A percentile compares a stretch with the other conserved stretches of the same genome.
Evolutionary conservation across 2,888 invertebrate genomes (phyloP).

Genomic region (Synanthedon formicaeformis): DNA sequence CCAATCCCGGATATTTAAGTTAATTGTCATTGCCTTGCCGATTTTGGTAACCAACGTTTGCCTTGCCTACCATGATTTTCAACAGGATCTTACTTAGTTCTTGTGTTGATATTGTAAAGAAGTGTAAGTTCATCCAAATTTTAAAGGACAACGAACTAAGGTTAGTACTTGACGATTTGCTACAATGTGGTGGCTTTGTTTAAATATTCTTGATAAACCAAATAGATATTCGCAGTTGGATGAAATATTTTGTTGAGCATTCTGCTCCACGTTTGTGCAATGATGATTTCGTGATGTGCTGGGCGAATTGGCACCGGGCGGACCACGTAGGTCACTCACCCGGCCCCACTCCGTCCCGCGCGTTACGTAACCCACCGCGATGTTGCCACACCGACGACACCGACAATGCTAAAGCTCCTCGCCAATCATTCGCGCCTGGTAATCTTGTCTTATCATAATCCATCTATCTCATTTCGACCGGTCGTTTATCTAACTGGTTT

Average conservation of each 20-base stretch:
- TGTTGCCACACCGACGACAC: conserved; percentile 48
- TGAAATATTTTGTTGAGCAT: neutral
- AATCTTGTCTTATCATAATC: conserved; percentile 25
- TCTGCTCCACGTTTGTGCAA: conserved; percentile 23
- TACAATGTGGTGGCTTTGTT: too few species aligned
- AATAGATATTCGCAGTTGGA: neutral
- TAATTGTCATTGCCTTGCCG: neutral
- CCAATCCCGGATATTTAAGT: conserved; percentile 23
- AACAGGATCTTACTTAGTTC: too few species aligned
- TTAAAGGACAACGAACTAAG: too few species aligned
- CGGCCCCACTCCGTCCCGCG: conserved; percentile 13
- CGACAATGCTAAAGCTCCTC: conserved; percentile 56
- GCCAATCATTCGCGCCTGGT: conserved; percentile 37
- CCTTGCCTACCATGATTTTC: too few species aligned
- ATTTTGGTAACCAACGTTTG: too few species aligned
- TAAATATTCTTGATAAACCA: too few species aligned
- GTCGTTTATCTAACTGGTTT: conserved; percentile 8
- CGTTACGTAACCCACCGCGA: conserved; percentile 23
- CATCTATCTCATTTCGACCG: neutral
- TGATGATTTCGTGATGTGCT: conserved; percentile 58
- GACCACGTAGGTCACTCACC: conserved; percentile 62
- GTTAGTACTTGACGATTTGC: too few species aligned
- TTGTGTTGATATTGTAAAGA: too few species aligned
- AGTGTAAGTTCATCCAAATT: too few species aligned
- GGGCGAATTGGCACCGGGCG: conserved; percentile 63